Evolutionary conservation across 2,797 vertebrate species (phyloP), one percentile per base, ranked within the genome.

Genomic region (Sebastes matsubarae): DNA sequence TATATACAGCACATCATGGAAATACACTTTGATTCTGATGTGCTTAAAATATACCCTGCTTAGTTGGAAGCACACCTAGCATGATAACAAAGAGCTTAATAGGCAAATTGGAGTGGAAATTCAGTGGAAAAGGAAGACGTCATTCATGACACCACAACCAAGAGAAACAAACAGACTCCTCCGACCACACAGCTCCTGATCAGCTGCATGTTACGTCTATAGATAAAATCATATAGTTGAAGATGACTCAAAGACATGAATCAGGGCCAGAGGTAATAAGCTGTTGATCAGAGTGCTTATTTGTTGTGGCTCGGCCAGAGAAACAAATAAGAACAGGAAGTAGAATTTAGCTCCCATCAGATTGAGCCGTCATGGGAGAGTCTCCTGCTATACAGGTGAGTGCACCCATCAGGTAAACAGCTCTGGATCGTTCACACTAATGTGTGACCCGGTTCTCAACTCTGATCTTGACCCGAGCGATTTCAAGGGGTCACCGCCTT

Each of bases 391-490:
- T 27, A 55, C 81, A 85, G 76, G 84, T 81, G 50, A 66, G 42
- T 11, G 42, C 68, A 64, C 5, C 69, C 61, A 14, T 32, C 32
- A 84, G 80, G 80, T 79, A 78, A 80, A 70, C 50, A 65, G 52
- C 76, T 83, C 79, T 57, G 6, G 38, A 42, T 42, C 14, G 38
- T 71, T 83, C 42, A 22, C 42, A 42, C 58, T 2, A 12, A 24
- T 24, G 59, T 75, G 29, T 73, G 82, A 92, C 85, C 90, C 3
- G 22, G 18, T 52, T 54, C 79, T 89, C 77, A 82, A 88, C 86
- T 79, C 82, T 83, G 89, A 90, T 85, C 87, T 87, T 88, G 87
- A 92, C 85, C 83, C 0, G 27, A 36, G 64, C 9, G 32, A 77
- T 82, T 86, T 86, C 72, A 68, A 60, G 58, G 79, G 65, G 87